A percentile compares a stretch with the other conserved stretches of the same genome.
These are phyloP conservation scores for Pocillopora verrucosa DNA, from an alignment of 64 coral and sea anemone genomes.

Conservation along the genomic window DNA sequence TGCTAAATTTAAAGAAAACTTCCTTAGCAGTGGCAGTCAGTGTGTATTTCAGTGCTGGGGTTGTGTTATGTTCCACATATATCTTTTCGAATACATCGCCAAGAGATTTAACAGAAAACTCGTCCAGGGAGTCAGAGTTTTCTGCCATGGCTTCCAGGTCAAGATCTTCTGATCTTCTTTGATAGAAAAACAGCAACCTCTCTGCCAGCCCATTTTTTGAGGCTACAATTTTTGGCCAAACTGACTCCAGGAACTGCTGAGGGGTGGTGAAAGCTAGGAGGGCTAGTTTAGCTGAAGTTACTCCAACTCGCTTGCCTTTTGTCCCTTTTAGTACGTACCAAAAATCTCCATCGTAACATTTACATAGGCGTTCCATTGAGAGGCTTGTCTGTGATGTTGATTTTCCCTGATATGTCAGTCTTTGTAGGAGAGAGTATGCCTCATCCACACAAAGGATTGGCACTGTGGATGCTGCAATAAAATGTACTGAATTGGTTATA, in stretches of 20 bases:
- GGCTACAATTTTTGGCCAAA: slow-evolving; percentile 59
- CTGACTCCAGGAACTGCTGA: not conserved
- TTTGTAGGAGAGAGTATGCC: slow-evolving; percentile 39
- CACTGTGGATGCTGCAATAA: not conserved
- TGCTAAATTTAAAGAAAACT: slow-evolving; percentile 72
- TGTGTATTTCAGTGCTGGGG: slow-evolving; percentile 22
- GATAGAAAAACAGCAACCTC: slow-evolving; percentile 52
- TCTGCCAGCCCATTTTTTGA: slow-evolving; percentile 60
- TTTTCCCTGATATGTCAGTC: not conserved
- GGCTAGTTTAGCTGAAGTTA: slow-evolving; percentile 5
- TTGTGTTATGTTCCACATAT: slow-evolving; percentile 58
- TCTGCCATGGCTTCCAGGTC: slow-evolving; percentile 56
- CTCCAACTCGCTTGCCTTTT: slow-evolving; percentile 49
- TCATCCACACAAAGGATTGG: slow-evolving; percentile 45
- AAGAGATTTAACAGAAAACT: slow-evolving; percentile 6
- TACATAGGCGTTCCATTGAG: slow-evolving; percentile 52
- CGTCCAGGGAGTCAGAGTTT: not conserved
- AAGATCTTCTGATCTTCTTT: slow-evolving; percentile 26
- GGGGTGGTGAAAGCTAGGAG: slow-evolving; percentile 38
- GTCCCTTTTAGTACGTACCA: slow-evolving; percentile 44
- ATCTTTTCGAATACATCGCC: slow-evolving; percentile 48
- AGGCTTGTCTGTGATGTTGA: slow-evolving; percentile 19
- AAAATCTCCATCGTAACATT: slow-evolving; percentile 39
- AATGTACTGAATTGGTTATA: no score
- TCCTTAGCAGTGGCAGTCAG: slow-evolving; percentile 61